Percentiles rank a stretch among this genome's conserved stretches.
These are phyloP conservation scores for Noctua janthe DNA, from an alignment of 2,888 invertebrate species.

Conservation along the genomic window DNA sequence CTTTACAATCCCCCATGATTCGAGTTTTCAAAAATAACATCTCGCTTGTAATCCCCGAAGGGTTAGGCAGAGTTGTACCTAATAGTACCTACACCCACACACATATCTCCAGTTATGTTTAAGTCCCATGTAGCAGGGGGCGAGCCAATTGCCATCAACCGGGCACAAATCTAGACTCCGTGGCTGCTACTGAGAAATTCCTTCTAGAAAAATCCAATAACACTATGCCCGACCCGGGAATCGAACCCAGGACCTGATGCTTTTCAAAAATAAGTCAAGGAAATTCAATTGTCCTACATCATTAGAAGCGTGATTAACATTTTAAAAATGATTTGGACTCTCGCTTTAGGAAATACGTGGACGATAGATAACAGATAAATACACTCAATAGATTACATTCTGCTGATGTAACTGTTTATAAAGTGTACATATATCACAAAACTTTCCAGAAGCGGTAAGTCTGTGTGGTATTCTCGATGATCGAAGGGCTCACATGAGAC, in stretches of 20 bases:
- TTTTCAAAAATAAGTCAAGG: background rate
- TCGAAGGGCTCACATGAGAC: slow-evolving; percentile 60
- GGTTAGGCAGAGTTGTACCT: no score
- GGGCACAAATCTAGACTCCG: no score
- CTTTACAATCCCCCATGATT: background rate
- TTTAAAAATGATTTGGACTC: background rate
- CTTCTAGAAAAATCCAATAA: no score
- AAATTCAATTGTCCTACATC: background rate
- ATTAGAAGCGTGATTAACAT: background rate
- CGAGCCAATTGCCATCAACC: no score
- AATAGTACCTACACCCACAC: no score
- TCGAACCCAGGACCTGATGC: no score
- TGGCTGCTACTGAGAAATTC: no score
- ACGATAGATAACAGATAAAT: background rate
- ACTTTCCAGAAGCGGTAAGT: slow-evolving; percentile 43
- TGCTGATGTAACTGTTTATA: background rate
- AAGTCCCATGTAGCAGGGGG: no score
- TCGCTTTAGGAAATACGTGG: background rate
- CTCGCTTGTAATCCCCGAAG: no score
- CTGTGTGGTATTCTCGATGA: slow-evolving; percentile 40
- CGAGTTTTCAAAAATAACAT: background rate
- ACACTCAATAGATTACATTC: background rate
- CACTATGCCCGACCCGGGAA: no score
- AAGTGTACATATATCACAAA: background rate
- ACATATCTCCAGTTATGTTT: no score